A percentile compares a stretch with the other conserved stretches of the same genome.
Conservation (phyloP, 1,140 invertebrate species). For the Drosophila nikananu region DNA sequence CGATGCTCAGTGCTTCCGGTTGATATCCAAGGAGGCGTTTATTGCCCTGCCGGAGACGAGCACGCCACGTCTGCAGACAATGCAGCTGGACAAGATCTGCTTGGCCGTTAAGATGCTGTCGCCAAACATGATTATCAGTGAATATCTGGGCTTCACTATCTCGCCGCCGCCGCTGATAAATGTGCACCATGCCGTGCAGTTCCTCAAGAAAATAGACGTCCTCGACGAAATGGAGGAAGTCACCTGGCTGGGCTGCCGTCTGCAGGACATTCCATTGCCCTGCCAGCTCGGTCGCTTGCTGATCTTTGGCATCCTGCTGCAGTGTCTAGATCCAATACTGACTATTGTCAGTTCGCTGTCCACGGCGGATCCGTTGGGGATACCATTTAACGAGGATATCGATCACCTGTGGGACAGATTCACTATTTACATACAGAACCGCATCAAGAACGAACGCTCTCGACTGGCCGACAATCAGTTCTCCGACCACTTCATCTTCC, state of each 20-base stretch:
- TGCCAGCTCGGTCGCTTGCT: slow-evolving; percentile 97
- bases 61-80: slow-evolving; percentile 45
- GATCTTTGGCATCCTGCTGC: slow-evolving; percentile 95
- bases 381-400: slow-evolving; percentile 52
- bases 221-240: slow-evolving; percentile 93
- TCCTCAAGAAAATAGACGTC: slow-evolving; percentile 94
- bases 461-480: slow-evolving; percentile 91
- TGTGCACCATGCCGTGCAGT: slow-evolving; percentile 91
- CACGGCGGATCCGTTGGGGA: slow-evolving; percentile 90
- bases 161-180: slow-evolving; percentile 90
- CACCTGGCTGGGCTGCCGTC: slow-evolving; percentile 93
- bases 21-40: slow-evolving; percentile 47
- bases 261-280: slow-evolving; percentile 96
- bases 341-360: slow-evolving; percentile 95
- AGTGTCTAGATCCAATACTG: slow-evolving; percentile 97
- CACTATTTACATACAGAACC: slow-evolving; percentile 88
- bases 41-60: slow-evolving; percentile 28
- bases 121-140: slow-evolving; percentile 56
- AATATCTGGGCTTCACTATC: slow-evolving; percentile 67
- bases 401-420: slow-evolving; percentile 85
- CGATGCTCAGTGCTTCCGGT: slow-evolving; percentile 63
- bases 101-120: slow-evolving; percentile 64
- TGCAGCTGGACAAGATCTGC: slow-evolving; percentile 71
- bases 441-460: slow-evolving; percentile 87
- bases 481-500: slow-evolving; percentile 96